Conservation (phyloP, 2,888 invertebrate genomes). For the Bunonema sp. region DNA sequence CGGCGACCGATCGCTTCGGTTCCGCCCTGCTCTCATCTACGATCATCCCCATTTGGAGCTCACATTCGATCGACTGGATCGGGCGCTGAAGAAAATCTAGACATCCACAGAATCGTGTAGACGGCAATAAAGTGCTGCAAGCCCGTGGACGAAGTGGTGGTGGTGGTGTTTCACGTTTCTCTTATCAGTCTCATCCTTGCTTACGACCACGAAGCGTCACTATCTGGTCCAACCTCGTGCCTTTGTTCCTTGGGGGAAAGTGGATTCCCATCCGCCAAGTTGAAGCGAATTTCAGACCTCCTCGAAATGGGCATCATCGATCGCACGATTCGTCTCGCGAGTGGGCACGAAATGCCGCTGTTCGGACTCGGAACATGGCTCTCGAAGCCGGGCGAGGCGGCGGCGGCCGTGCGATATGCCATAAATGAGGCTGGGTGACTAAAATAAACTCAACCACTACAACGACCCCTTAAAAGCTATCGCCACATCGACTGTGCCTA, state of each 20-base stretch:
- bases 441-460: neutral
- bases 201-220: too few relatives aligned
- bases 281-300: too few relatives aligned
- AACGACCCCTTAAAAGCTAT: neutral
- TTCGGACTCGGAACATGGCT: conserved; percentile 43
- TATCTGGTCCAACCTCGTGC: too few relatives aligned
- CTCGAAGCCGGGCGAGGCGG: conserved; percentile 27
- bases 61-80: conserved; percentile 63
- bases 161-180: too few relatives aligned
- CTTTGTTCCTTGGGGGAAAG: too few relatives aligned
- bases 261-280: too few relatives aligned
- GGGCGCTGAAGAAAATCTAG: conserved; percentile 40
- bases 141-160: too few relatives aligned
- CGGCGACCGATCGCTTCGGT: conserved; percentile 63
- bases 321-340: too few relatives aligned
- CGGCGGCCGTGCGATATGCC: neutral
- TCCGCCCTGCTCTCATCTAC: conserved; percentile 76
- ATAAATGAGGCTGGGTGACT: neutral
- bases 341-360: conserved; percentile 22
- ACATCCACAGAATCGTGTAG: too few relatives aligned
- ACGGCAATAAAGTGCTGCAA: too few relatives aligned
- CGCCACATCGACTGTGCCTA: conserved; percentile 47
- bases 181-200: too few relatives aligned
- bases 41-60: conserved; percentile 70
- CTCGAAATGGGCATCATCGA: too few relatives aligned